Evolutionary conservation across 2,113 vertebrate genomes (phyloP).

Genomic region (Perognathus longimembris): DNA sequence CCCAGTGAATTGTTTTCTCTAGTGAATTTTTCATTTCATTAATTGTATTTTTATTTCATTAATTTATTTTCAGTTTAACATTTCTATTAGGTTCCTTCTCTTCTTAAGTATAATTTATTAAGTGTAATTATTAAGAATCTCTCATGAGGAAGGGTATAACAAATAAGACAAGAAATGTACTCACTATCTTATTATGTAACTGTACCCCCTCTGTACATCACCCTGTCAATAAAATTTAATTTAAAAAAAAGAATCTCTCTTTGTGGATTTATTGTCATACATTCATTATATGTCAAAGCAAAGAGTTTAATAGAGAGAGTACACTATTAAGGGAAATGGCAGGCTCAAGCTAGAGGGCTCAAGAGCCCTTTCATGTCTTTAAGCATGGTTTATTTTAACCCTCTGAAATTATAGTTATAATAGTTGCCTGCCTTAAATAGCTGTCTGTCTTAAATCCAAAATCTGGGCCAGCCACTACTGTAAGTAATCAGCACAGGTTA

Average conservation of each 20-base stretch:
- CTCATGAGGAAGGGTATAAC: too few species aligned
- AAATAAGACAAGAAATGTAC: too few species aligned
- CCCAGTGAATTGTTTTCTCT: neutral
- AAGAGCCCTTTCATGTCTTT: slow-evolving; percentile 7
- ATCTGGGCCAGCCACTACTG: neutral
- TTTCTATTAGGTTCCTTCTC: neutral
- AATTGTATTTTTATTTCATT: neutral
- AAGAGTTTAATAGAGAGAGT: too few species aligned
- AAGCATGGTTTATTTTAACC: neutral
- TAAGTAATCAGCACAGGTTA: neutral
- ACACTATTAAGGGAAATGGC: too few species aligned
- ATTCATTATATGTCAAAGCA: too few species aligned
- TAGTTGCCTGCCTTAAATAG: neutral
- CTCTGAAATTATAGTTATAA: slow-evolving; percentile 40
- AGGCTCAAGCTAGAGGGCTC: too few species aligned
- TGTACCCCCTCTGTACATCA: too few species aligned
- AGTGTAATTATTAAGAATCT: too few species aligned
- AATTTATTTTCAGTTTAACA: neutral
- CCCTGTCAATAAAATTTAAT: too few species aligned
- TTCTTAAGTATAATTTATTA: neutral
- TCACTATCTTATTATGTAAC: too few species aligned
- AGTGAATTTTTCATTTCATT: neutral
- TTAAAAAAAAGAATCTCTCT: too few species aligned
- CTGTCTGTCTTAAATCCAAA: neutral
- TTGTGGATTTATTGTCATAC: neutral